Percentiles rank a stretch among this genome's conserved stretches.
Conservation (phyloP, 2,113 vertebrate species). For the Malurus alboscapulatus region DNA sequence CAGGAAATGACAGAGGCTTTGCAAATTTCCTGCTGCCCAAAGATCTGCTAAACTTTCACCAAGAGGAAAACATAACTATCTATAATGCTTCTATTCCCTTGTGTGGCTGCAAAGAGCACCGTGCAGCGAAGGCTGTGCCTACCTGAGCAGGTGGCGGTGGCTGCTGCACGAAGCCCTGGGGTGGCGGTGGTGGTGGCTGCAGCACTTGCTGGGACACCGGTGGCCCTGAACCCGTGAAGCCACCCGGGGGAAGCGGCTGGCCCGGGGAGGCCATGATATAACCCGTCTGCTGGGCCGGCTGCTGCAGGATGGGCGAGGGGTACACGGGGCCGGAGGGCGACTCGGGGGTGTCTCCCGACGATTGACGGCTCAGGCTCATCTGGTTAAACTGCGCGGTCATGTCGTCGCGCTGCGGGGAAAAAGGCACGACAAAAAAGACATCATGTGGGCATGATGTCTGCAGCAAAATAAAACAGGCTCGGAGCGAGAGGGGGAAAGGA, state of each 20-base stretch:
- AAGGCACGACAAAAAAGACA: background rate
- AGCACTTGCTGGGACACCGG: slow-evolving; percentile 78
- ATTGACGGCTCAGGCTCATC: slow-evolving; percentile 86
- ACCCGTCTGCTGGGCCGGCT: slow-evolving; percentile 77
- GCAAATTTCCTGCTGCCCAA: background rate
- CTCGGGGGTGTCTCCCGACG: slow-evolving; percentile 81
- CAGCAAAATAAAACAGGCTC: background rate
- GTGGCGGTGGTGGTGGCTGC: slow-evolving; percentile 65
- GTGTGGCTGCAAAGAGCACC: fast-evolving
- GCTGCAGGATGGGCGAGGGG: slow-evolving; percentile 71
- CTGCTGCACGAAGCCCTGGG: slow-evolving; percentile 78
- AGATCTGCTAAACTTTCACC: background rate
- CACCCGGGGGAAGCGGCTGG: slow-evolving; percentile 74
- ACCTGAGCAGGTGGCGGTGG: slow-evolving; percentile 86
- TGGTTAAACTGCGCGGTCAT: slow-evolving; percentile 85
- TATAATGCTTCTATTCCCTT: background rate
- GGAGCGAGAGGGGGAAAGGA: background rate
- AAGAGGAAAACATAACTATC: fast-evolving
- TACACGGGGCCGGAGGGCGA: slow-evolving; percentile 75
- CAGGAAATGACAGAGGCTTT: background rate
- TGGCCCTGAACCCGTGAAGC: slow-evolving; percentile 74
- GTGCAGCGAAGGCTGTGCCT: fast-evolving
- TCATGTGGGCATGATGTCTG: background rate
- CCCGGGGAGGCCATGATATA: slow-evolving; percentile 75
- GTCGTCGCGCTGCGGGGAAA: slow-evolving; percentile 81